A percentile compares a stretch with the other conserved stretches of the same genome.
These are phyloP conservation scores for Solea senegalensis DNA, from an alignment of 2,113 vertebrate species.

Conservation along the genomic window DNA sequence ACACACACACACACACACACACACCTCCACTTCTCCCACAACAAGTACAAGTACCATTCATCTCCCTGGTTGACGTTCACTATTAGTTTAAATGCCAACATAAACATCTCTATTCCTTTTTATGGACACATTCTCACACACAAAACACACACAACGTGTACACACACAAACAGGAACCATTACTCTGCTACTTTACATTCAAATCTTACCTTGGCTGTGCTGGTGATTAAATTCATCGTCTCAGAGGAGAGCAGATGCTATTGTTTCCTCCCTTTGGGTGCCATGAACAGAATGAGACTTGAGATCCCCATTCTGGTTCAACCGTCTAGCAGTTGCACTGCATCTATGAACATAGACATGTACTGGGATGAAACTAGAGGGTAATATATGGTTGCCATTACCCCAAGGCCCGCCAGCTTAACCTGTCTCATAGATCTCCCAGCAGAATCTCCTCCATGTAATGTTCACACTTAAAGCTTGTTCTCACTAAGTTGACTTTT, in stretches of 20 bases:
- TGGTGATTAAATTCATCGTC: constrained; percentile 74
- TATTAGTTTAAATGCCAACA: constrained; percentile 62
- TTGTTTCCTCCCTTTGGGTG: constrained; percentile 73
- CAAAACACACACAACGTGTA: constrained; percentile 7
- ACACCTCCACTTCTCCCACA: not conserved
- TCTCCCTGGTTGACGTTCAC: constrained; percentile 57
- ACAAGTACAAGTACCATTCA: constrained; percentile 33
- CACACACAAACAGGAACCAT: constrained; percentile 36
- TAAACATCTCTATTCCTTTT: constrained; percentile 56
- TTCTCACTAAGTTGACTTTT: constrained; percentile 38
- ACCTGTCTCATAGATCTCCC: constrained; percentile 68
- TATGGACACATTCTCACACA: constrained; percentile 39
- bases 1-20: not conserved
- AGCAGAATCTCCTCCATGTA: constrained; percentile 28
- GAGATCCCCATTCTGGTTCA: constrained; percentile 65
- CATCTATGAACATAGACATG: constrained; percentile 62
- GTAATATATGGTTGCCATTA: constrained; percentile 70
- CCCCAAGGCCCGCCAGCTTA: constrained; percentile 57
- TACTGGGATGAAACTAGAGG: constrained; percentile 57
- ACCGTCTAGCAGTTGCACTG: constrained; percentile 51
- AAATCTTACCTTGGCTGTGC: constrained; percentile 69
- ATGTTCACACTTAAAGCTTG: constrained; percentile 41
- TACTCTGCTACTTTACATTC: constrained; percentile 69
- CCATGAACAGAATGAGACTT: constrained; percentile 71
- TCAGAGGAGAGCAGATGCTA: constrained; percentile 71